A percentile compares a stretch with the other conserved stretches of the same genome.
Evolutionary conservation across 2,888 invertebrate species (phyloP).

Genomic region (Caenorhabditis angaria): DNA sequence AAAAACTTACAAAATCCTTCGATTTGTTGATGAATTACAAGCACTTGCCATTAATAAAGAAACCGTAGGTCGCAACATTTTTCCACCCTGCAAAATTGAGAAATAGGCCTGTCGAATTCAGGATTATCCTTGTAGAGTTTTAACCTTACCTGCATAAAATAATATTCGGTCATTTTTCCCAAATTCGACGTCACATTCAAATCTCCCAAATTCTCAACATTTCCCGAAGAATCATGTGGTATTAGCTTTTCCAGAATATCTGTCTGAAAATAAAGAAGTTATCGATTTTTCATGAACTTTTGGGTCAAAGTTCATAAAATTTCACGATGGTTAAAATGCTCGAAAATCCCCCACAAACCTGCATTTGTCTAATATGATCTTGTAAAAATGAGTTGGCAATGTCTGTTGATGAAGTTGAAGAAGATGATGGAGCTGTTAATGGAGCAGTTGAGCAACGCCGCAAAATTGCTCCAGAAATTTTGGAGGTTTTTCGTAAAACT

Average conservation of each 20-base stretch:
- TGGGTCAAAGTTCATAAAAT: no score
- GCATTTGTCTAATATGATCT: slow-evolving; percentile 39
- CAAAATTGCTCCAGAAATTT: background rate
- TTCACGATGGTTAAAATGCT: background rate
- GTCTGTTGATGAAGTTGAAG: slow-evolving; percentile 13
- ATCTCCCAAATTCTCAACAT: slow-evolving; percentile 35
- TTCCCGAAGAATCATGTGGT: slow-evolving; percentile 33
- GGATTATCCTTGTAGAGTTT: background rate
- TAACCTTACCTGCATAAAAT: slow-evolving; percentile 80
- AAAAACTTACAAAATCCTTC: slow-evolving; percentile 24
- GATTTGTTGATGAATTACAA: slow-evolving; percentile 62
- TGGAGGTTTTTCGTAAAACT: slow-evolving; percentile 7
- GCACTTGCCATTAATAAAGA: slow-evolving; percentile 92
- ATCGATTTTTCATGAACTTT: no score
- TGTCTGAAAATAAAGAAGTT: slow-evolving; percentile 16
- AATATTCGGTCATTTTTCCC: slow-evolving; percentile 88
- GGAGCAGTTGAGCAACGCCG: slow-evolving; percentile 25
- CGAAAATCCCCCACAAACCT: slow-evolving; percentile 24
- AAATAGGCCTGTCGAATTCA: background rate
- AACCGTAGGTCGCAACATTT: slow-evolving; percentile 93
- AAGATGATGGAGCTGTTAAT: slow-evolving; percentile 16
- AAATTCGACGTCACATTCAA: slow-evolving; percentile 76
- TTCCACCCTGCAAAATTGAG: slow-evolving; percentile 83
- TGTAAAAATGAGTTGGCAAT: slow-evolving; percentile 24
- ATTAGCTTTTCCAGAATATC: slow-evolving; percentile 43